phyloP scores from a whole-genome alignment of 1,140 invertebrate genomes.

The Oreohelix idahoensis region DNA sequence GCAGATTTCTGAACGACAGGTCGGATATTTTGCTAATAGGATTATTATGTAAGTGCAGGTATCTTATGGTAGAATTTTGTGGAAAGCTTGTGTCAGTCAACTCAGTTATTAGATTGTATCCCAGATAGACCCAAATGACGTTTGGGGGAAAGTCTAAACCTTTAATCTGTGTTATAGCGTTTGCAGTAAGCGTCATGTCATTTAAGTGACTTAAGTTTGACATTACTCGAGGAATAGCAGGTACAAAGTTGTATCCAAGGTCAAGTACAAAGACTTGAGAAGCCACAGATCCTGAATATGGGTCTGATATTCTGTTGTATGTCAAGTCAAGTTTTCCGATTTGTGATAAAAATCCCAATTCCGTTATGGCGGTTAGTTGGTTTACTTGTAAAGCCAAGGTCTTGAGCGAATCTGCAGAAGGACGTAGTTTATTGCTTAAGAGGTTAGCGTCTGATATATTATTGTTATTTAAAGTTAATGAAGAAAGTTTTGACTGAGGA shows the following conservation, averaged over 20 bases:
- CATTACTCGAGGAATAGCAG: background rate
- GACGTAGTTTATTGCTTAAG: background rate
- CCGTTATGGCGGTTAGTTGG: background rate
- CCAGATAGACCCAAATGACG: background rate
- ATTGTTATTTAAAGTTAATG: background rate
- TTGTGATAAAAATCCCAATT: background rate
- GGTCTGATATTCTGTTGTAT: background rate
- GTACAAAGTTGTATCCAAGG: background rate
- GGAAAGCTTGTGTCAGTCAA: background rate
- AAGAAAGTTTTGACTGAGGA: background rate
- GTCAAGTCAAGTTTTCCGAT: background rate
- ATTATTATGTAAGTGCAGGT: background rate
- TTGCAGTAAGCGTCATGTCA: background rate
- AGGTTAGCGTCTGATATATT: background rate
- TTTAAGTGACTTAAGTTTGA: background rate
- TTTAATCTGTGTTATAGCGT: background rate
- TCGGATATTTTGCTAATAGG: background rate
- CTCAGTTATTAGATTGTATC: background rate
- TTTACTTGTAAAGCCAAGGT: background rate
- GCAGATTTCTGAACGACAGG: background rate
- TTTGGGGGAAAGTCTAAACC: background rate
- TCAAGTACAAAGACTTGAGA: background rate
- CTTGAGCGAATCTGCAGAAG: background rate
- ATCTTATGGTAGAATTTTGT: background rate
- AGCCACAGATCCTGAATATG: background rate